Evolutionary conservation across 2,113 vertebrate genomes (phyloP).

Genomic region (Dipodomys stephensi): DNA sequence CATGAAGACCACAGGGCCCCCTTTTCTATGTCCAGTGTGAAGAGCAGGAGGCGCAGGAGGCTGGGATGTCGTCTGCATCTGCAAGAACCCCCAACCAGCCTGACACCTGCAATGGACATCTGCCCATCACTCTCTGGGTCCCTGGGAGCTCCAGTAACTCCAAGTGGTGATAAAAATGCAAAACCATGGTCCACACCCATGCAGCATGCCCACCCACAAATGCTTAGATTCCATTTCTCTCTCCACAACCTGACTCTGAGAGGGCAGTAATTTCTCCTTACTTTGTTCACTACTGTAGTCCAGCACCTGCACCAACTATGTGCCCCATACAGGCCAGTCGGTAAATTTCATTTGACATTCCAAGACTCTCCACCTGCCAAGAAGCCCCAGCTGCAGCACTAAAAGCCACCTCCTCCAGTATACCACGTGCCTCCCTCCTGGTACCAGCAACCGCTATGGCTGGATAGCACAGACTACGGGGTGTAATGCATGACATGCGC

Average conservation of each 20-base stretch:
- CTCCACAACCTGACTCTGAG: not conserved
- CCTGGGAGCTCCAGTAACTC: rapidly evolving
- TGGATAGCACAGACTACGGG: rapidly evolving
- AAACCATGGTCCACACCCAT: rapidly evolving
- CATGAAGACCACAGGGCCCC: no score
- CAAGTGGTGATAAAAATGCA: rapidly evolving
- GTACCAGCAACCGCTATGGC: no score
- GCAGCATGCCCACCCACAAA: rapidly evolving
- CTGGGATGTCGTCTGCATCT: not conserved
- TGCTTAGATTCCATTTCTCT: not conserved
- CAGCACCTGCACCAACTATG: rapidly evolving
- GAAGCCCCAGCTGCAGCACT: rapidly evolving
- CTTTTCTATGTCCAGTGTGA: not conserved
- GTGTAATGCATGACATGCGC: rapidly evolving
- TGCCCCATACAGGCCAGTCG: rapidly evolving
- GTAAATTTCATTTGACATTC: rapidly evolving
- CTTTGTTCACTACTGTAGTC: no score
- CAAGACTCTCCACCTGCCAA: not conserved
- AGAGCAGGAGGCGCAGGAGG: not conserved
- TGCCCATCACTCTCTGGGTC: not conserved
- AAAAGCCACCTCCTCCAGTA: not conserved
- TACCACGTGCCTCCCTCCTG: no score
- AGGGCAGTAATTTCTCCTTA: rapidly evolving
- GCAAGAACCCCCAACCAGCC: no score
- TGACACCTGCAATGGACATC: not conserved